These are phyloP conservation scores for Equus przewalskii DNA, from an alignment of 2,113 vertebrate genomes.

Conservation along the genomic window DNA sequence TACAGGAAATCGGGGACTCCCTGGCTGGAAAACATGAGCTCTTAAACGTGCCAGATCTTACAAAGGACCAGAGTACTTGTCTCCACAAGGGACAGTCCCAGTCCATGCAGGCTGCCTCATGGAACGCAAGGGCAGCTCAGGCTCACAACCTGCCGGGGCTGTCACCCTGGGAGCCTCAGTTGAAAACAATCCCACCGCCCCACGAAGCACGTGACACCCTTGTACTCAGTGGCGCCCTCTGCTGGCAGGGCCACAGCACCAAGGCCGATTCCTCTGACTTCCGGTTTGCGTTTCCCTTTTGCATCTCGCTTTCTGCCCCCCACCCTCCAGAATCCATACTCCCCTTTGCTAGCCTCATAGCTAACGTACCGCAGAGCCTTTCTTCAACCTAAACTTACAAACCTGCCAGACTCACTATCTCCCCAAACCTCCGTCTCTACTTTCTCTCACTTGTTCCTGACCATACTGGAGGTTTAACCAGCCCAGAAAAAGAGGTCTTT, in stretches of 20 bases:
- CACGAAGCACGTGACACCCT: neutral
- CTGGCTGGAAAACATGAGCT: neutral
- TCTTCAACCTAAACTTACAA: neutral
- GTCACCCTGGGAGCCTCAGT: neutral
- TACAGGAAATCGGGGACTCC: neutral
- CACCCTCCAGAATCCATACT: neutral
- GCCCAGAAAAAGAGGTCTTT: neutral
- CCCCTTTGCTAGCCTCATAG: neutral
- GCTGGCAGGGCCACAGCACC: neutral
- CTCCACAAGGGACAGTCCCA: neutral
- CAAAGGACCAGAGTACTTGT: neutral
- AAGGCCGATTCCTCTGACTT: neutral
- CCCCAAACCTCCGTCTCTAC: neutral
- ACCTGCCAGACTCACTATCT: neutral
- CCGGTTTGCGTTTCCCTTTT: neutral
- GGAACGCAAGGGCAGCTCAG: neutral
- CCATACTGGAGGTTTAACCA: neutral
- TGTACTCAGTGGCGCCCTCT: neutral
- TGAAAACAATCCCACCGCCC: too few species aligned
- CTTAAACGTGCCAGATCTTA: neutral
- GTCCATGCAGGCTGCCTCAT: neutral
- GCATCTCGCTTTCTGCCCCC: neutral
- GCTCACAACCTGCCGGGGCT: neutral
- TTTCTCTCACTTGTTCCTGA: neutral
- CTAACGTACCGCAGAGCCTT: neutral